A percentile compares a stretch with the other conserved stretches of the same genome.
These are phyloP conservation scores for Drosophila tanythrix DNA, from an alignment of 2,888 invertebrate species.

Conservation along the genomic window DNA sequence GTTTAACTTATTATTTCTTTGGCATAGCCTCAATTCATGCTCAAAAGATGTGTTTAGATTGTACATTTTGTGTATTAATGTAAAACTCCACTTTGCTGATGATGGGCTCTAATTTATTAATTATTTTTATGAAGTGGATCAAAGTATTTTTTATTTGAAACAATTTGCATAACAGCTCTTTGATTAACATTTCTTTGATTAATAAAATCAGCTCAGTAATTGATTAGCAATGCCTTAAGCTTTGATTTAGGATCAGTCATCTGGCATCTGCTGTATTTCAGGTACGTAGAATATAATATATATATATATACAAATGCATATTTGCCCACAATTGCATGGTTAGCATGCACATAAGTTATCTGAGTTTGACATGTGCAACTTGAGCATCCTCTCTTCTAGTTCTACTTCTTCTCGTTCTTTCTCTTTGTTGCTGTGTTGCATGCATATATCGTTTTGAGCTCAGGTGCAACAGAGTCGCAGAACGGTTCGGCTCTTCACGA, in stretches of 20 bases:
- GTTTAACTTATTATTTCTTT: not conserved
- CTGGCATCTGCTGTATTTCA: not conserved
- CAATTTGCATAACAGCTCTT: not conserved
- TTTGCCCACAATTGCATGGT: conserved; percentile 16
- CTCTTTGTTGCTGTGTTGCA: not conserved
- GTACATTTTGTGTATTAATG: not conserved
- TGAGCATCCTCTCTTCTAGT: conserved; percentile 2
- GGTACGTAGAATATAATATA: not conserved
- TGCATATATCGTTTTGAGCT: not conserved
- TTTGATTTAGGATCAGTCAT: not conserved
- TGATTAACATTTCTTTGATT: no score
- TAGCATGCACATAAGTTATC: conserved; percentile 10
- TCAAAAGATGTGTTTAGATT: not conserved
- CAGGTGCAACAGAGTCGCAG: conserved; percentile 22
- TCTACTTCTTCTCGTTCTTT: not conserved
- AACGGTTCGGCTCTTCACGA: not conserved
- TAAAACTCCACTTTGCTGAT: not conserved
- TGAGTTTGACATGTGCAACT: conserved; percentile 5
- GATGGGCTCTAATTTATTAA: no score
- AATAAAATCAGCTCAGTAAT: not conserved
- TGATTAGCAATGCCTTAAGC: not conserved
- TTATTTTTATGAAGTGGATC: not conserved
- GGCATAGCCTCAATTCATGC: not conserved
- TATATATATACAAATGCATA: not conserved
- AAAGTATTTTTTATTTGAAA: not conserved